Evolutionary conservation across 2,888 invertebrate species (phyloP), one percentile per base, ranked within the genome.

Genomic region (Cephus pulcher): DNA sequence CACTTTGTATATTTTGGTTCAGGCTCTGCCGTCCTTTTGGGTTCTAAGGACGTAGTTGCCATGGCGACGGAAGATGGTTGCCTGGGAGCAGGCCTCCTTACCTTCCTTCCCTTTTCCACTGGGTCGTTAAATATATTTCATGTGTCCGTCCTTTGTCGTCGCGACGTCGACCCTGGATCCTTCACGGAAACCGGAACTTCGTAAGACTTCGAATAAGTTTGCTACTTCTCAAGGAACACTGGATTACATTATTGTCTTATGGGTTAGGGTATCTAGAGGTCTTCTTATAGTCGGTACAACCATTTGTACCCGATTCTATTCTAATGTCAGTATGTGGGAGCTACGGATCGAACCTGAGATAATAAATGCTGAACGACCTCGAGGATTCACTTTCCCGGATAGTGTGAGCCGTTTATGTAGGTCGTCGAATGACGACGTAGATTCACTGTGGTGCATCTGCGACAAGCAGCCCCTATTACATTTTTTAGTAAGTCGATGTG

Each of bases 401-500:
- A 56, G 56, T 23, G 56, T 23, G 2, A 56, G 15, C 9, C 23
- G 56, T 12, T 23, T 35, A 74, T 74, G 74, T 74, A 37, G 74
- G 74, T 30, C 74, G 23, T 34, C 9, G 74, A 15, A 32, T 34
- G 11, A 33, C 71, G 71, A 15, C 74, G 74, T 74, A 74, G 12
- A 30, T 74, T 6, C 74, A 12, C 12, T 23, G 12, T 32, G 32
- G 71, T 12, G 71, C 56, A 56, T 56, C 71, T 34, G 71, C 71
- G 71, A 71, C 34, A 30, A 71, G 11, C 34, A 56, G 71, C 23
- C 30, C 12, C 15, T 37, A 0, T 74, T 74, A 34, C 9, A 74
- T 74, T 74, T 12, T 74, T 74, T 11, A 74, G 74, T 3, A 9
- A 9, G 74, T 74, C 74, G 35, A 74, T 35, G 23, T n/a, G 34